These are phyloP conservation scores for Miichthys miiuy DNA, from an alignment of 2,797 vertebrate genomes.

Conservation along the genomic window DNA sequence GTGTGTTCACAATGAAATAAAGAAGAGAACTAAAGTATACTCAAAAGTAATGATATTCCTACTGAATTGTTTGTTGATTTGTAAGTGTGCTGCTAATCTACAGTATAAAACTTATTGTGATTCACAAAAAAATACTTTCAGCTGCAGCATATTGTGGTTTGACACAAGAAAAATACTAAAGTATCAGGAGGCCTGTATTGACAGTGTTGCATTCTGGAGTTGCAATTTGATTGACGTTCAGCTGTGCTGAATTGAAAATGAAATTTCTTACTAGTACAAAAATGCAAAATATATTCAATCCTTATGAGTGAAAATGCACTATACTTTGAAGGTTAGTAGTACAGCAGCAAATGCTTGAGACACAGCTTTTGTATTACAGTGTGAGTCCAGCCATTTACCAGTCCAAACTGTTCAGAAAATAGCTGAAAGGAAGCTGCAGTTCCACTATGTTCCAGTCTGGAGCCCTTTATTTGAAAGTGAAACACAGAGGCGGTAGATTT, in stretches of 20 bases:
- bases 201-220: not conserved
- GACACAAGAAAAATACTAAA: too few relatives aligned
- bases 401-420: not conserved
- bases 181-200: too few relatives aligned
- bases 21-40: not conserved
- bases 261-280: too few relatives aligned
- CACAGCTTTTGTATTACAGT: not conserved
- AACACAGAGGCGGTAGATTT: not conserved
- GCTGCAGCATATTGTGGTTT: too few relatives aligned
- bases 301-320: not conserved
- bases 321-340: not conserved
- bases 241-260: too few relatives aligned
- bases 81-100: not conserved
- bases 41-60: not conserved
- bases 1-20: not conserved
- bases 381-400: not conserved
- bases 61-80: not conserved
- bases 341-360: not conserved
- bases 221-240: not conserved
- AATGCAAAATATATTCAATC: too few relatives aligned
- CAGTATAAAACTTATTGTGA: not conserved
- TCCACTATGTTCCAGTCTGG: not conserved
- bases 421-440: conserved; percentile 7
- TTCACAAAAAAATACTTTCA: not conserved
- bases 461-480: conserved; percentile 1